Base-by-base conservation (phyloP, 2,888 invertebrate genomes). In the Oscheius sp. region DNA sequence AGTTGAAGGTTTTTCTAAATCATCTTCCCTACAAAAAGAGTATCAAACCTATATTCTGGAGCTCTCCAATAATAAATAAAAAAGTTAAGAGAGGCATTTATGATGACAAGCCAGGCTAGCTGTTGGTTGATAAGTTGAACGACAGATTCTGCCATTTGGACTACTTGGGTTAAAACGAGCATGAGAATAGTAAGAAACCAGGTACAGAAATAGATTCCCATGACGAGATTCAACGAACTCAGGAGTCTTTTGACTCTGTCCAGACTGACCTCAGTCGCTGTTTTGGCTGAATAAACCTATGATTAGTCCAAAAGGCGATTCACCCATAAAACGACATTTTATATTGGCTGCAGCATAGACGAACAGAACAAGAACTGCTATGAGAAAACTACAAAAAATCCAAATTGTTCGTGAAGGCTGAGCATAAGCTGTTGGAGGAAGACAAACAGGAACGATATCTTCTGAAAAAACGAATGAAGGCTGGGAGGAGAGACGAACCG, bases 101-200 rank as follows among this genome's bases (percentile, higher is more conserved):
- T 73, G 20, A 79, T 79, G 3, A 79, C 79, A 1, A 79, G 55
- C 79, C 79, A 79, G 27, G 71, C 74, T 23, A 76, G 72, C 42
- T 79, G 79, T 34, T 67, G 65, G 42, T 79, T 76, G 31, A 79
- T 73, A 2, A 71, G 53, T 46, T 71, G 67, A 17, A 73, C 65
- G 8, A 27, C 20, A 8, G 29, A 6, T 3, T 55, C 53, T 3
- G 72, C 46, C 42, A 74, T 58, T n/a, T 48, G n/a, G n/a, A 68
- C 58, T 23, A 72, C 48, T 72, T 76, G 76, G n/a, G 74, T 71
- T 12, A 74, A 64, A 20, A 79, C 58, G 1, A 79, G 70, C 6
- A 72, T 68, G n/a, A 63, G 50, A 12, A 79, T 72, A 39, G 79
- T 79, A 48, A 79, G 65, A 63, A 76, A 76, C 79, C 79, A 79